Evolutionary conservation across 2,113 vertebrate genomes (phyloP).

Genomic region (Sphyrna mokarran): DNA sequence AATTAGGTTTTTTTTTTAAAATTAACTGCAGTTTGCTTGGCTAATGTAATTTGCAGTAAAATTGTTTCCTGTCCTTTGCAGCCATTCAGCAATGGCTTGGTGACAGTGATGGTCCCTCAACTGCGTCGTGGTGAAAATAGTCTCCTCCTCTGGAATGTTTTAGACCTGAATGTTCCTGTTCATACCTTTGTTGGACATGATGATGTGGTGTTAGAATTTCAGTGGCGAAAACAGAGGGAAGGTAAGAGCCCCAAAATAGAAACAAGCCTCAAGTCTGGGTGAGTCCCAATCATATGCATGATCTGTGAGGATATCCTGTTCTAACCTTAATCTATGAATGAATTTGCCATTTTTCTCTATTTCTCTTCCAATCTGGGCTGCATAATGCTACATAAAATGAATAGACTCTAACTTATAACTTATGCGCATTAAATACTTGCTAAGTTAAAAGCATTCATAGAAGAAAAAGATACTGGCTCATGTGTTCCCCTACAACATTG

Average conservation of each 20-base stretch:
- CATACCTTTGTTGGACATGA: slow-evolving; percentile 95
- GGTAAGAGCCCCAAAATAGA: slow-evolving; percentile 58
- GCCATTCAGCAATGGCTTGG: slow-evolving; percentile 90
- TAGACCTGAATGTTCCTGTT: slow-evolving; percentile 85
- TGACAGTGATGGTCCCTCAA: slow-evolving; percentile 97
- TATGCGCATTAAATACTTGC: background rate
- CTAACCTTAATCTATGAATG: background rate
- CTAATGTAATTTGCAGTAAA: background rate
- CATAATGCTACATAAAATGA: background rate
- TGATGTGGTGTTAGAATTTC: slow-evolving; percentile 92
- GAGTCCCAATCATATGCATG: background rate
- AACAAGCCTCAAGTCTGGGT: background rate
- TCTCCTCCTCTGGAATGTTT: slow-evolving; percentile 84
- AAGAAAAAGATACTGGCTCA: background rate
- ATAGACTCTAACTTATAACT: background rate
- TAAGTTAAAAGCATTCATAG: background rate
- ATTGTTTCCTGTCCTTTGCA: slow-evolving; percentile 44
- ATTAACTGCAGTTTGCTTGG: background rate
- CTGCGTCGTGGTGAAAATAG: slow-evolving; percentile 85
- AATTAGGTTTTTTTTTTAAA: background rate
- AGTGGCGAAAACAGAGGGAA: slow-evolving; percentile 94
- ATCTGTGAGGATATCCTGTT: background rate
- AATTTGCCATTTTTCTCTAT: background rate
- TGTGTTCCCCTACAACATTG: background rate
- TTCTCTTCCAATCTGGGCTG: background rate